Evolutionary conservation across 2,888 invertebrate species (phyloP).

Genomic region (Cryptus armator): DNA sequence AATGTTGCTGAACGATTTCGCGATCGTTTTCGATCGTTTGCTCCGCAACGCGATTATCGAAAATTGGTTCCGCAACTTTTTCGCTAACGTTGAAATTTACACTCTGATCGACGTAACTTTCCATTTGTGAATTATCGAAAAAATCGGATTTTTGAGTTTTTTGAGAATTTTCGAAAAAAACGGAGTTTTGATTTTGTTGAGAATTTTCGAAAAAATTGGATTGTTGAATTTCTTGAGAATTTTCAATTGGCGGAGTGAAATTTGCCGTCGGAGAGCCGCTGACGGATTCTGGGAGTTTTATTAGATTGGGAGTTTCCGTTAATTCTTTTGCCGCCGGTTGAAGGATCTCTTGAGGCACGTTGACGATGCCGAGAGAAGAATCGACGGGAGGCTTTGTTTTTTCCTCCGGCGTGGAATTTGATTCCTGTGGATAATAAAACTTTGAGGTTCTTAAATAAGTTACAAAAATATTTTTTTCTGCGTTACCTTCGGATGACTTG

Average conservation of each 20-base stretch:
- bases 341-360: background rate
- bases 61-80: conserved; percentile 17
- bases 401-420: conserved; percentile 11
- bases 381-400: background rate
- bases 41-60: background rate
- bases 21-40: background rate
- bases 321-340: conserved; percentile 1
- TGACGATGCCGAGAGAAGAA: conserved; percentile 14
- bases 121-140: background rate
- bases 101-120: background rate
- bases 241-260: background rate
- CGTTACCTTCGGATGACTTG: conserved; percentile 55
- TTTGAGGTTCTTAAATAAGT: background rate
- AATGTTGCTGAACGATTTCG: conserved; percentile 5
- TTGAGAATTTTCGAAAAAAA: no score
- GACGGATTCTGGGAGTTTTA: conserved; percentile 9
- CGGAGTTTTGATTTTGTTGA: no score
- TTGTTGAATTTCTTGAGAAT: background rate
- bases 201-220: no score
- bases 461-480: conserved; percentile 2
- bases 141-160: no score
- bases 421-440: conserved; percentile 26
- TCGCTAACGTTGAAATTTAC: conserved; percentile 1
- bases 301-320: background rate
- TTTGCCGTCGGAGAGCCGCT: background rate